Base-by-base conservation (phyloP, 1,140 invertebrate genomes). In the Macrobrachium rosenbergii region DNA sequence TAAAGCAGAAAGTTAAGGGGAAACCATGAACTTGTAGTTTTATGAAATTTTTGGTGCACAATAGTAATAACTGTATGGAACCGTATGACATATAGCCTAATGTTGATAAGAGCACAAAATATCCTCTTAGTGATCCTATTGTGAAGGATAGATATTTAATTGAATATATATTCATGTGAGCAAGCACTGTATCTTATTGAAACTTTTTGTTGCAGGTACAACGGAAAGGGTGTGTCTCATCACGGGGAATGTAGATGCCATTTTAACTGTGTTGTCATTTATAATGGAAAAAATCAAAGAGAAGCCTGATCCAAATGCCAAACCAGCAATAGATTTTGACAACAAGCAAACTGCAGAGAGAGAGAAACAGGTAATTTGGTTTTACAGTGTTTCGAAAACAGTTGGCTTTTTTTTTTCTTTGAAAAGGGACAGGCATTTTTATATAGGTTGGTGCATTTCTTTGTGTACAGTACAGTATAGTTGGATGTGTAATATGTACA, bases 271-370 rank as follows among this genome's bases (percentile, higher is more conserved):
- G 79, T 94, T 99, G 93, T 96, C 96, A 91, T 99, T 99, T 92
- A 98, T 99, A 90, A 98, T 98, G 95, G 98, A 99, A 91, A 99
- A 99, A 94, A 99, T 99, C 90, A 95, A 96, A 91, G 98, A 99
- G 92, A 99, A 99, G 92, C 98, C 98, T 72, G 98, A 99, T 92
- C 94, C 97, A 80, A 96, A 96, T 87, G 93, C 94, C 17, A 95
- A 98, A 95, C 94, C 92, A 91, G 84, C 93, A 94, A 94, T 92
- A 76, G 92, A 93, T 89, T 93, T 93, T 90, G 92, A 93, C 84
- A 92, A 91, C 83, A 93, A 93, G 89, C 91, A 92, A 77, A 90
- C 92, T 43, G 92, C 92, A 89, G 94, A 94, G 90, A 90, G 94
- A 90, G 93, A 94, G 89, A 94, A 94, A 91, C 93, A 94, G 92